Evolutionary conservation across 2,113 vertebrate genomes (phyloP).

Genomic region (Neotragus moschatus): DNA sequence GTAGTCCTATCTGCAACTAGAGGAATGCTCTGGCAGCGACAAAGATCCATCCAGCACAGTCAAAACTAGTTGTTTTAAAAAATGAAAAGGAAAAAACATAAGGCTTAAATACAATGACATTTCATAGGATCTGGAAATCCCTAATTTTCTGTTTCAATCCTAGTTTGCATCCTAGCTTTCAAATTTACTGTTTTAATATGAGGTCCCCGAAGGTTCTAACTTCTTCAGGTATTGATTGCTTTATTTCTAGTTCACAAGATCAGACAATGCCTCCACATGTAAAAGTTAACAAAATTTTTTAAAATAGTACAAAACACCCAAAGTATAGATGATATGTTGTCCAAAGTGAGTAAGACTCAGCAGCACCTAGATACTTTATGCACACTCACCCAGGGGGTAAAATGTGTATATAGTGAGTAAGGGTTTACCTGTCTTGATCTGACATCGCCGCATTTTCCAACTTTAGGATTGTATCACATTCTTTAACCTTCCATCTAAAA

Average conservation of each 20-base stretch:
- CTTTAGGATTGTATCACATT: background rate
- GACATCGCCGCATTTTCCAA: background rate
- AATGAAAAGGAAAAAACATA: background rate
- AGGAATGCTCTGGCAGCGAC: background rate
- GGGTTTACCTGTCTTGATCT: background rate
- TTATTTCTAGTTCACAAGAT: background rate
- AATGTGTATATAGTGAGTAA: background rate
- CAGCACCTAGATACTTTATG: background rate
- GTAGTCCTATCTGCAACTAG: background rate
- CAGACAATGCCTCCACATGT: background rate
- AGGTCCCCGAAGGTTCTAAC: background rate
- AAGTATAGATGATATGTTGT: background rate
- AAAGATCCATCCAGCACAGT: background rate
- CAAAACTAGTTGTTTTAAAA: background rate
- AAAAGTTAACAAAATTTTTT: background rate
- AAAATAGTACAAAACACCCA: background rate
- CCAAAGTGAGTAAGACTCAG: background rate
- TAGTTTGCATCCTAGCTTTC: background rate
- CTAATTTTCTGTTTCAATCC: background rate
- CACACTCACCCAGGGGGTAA: background rate
- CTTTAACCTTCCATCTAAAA: background rate
- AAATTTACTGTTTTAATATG: background rate
- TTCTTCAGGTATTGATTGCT: background rate
- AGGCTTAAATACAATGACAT: background rate
- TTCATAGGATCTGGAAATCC: background rate